Percentiles rank a stretch among this genome's conserved stretches.
Conservation (phyloP, 2,113 vertebrate species). For the Pelmatolapia mariae region DNA sequence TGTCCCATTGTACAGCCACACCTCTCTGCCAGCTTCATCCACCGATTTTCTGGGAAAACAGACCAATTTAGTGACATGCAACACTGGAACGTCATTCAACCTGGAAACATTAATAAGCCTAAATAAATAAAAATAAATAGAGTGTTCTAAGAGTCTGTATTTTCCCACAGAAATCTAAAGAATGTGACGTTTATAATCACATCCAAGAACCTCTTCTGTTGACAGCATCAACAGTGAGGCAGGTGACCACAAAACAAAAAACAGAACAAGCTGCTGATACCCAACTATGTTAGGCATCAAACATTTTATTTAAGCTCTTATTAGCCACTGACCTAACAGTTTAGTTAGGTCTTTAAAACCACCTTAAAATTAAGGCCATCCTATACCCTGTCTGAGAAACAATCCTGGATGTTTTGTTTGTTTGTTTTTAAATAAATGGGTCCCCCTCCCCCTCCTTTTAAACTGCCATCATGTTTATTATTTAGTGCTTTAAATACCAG, state of each 20-base stretch:
- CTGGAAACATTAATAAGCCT: neutral
- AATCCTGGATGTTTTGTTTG: neutral
- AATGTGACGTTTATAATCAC: neutral
- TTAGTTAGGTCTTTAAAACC: neutral
- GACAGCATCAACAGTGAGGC: neutral
- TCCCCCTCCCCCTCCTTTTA: neutral
- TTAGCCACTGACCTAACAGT: neutral
- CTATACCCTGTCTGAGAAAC: neutral
- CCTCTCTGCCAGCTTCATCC: constrained; percentile 78
- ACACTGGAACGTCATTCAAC: neutral
- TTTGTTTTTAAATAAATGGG: neutral
- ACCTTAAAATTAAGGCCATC: neutral
- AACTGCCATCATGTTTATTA: neutral
- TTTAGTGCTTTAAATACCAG: neutral
- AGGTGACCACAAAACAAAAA: neutral
- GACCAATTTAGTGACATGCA: neutral
- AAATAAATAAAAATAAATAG: neutral
- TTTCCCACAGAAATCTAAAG: neutral
- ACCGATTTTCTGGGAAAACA: constrained; percentile 63
- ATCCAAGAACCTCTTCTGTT: neutral
- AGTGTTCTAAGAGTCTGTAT: neutral
- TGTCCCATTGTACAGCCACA: constrained; percentile 82
- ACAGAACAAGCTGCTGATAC: neutral
- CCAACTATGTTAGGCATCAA: neutral
- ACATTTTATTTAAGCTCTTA: neutral